Evolutionary conservation across 2,113 vertebrate genomes (phyloP).

Genomic region (Osmerus eperlanus): DNA sequence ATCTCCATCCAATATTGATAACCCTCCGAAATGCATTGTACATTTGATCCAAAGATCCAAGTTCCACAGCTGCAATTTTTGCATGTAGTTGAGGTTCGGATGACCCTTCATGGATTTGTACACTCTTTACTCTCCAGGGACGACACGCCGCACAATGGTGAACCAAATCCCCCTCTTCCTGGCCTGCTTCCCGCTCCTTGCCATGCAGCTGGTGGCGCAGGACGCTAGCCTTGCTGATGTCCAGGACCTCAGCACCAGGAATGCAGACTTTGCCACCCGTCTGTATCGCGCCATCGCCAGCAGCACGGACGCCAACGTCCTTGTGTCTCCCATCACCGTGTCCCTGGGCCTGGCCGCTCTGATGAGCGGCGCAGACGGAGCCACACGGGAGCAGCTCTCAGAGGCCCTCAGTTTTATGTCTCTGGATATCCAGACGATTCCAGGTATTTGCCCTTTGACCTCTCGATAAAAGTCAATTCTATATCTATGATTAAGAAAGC

Average conservation of each 20-base stretch:
- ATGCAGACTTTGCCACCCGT: constrained; percentile 74
- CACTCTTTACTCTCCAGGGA: background rate
- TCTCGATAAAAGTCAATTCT: background rate
- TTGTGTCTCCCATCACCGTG: constrained; percentile 73
- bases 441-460: constrained; percentile 15
- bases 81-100: no score
- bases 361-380: constrained; percentile 62
- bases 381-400: constrained; percentile 72
- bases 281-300: constrained; percentile 79
- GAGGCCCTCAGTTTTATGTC: constrained; percentile 57
- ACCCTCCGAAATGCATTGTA: no score
- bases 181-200: constrained; percentile 10
- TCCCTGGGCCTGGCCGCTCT: constrained; percentile 66
- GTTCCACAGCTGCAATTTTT: no score
- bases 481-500: no score
- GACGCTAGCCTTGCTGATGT: background rate
- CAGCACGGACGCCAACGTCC: constrained; percentile 77
- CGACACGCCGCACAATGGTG: background rate
- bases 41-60: no score
- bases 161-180: background rate
- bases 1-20: no score
- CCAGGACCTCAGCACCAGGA: constrained; percentile 65
- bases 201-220: constrained; percentile 20
- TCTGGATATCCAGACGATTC: constrained; percentile 47
- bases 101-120: no score